Percentiles rank a stretch among this genome's conserved stretches.
Evolutionary conservation across 2,888 invertebrate species (phyloP).

Genomic region (Epicampocera succincta): DNA sequence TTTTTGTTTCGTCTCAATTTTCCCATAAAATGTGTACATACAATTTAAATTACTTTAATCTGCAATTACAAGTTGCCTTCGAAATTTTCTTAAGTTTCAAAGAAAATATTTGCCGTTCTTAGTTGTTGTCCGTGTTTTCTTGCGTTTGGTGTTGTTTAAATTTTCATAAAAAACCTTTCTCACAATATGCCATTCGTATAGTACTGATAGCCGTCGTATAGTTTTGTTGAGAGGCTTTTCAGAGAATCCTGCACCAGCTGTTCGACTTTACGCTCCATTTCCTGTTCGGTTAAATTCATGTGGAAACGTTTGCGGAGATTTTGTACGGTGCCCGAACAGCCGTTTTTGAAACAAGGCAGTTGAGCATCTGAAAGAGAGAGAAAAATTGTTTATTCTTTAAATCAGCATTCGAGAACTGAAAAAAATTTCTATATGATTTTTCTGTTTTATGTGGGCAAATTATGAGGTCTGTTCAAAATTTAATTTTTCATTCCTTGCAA

Average conservation of each 20-base stretch:
- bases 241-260: constrained; percentile 96
- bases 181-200: constrained; percentile 96
- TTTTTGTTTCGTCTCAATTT: no score
- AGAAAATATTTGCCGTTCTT: no score
- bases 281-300: constrained; percentile 95
- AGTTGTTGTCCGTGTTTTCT: not conserved
- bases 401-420: no score
- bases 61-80: no score
- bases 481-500: no score
- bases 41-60: no score
- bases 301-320: constrained; percentile 97
- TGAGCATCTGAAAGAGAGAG: constrained; percentile 88
- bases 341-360: constrained; percentile 97
- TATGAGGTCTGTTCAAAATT: no score
- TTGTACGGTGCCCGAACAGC: constrained; percentile 91
- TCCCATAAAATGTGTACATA: no score
- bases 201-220: constrained; percentile 99
- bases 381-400: no score
- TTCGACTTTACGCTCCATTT: constrained; percentile 95
- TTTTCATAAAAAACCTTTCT: constrained; percentile 82
- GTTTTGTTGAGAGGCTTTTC: constrained; percentile 96
- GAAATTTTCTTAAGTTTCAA: no score
- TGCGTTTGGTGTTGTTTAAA: constrained; percentile 74
- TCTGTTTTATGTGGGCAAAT: no score
- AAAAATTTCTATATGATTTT: no score